These are phyloP conservation scores for Plagodis dolabraria DNA, from an alignment of 2,888 invertebrate species.

Conservation along the genomic window DNA sequence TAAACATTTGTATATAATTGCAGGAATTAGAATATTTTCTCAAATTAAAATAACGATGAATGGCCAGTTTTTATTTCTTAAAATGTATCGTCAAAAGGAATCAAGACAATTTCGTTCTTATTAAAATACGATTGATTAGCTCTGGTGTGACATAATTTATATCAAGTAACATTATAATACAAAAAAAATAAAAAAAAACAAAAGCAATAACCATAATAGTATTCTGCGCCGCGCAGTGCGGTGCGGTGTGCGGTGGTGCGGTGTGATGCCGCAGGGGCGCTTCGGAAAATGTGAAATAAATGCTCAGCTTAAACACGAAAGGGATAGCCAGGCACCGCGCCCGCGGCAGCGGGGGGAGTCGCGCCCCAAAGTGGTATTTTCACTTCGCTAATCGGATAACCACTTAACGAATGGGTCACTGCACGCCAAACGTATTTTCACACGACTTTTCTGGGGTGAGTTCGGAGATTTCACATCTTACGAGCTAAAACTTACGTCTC, in stretches of 20 bases:
- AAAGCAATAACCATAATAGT: no score
- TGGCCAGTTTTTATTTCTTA: no score
- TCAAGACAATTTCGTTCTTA: no score
- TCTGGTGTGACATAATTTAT: no score
- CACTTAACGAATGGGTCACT: constrained; percentile 85
- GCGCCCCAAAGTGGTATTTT: constrained; percentile 86
- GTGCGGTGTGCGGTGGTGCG: constrained; percentile 40
- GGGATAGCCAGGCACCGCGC: constrained; percentile 72
- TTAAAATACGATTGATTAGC: no score
- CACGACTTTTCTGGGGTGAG: constrained; percentile 80
- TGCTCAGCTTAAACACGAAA: constrained; percentile 81
- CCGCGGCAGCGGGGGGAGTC: constrained; percentile 80
- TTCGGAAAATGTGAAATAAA: constrained; percentile 82
- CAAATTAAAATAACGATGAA: not conserved
- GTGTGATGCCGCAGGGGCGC: constrained; percentile 66
- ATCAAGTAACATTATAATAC: no score
- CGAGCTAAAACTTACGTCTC: constrained; percentile 78
- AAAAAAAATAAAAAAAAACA: no score
- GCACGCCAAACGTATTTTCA: constrained; percentile 85
- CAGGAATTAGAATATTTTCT: constrained; percentile 63
- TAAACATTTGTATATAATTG: constrained; percentile 80
- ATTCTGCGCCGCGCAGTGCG: constrained; percentile 13
- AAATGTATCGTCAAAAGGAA: no score
- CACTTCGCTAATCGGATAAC: constrained; percentile 87
- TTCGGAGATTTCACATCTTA: constrained; percentile 71